Conservation (phyloP, 2,113 vertebrate species). For the Redunca redunca region DNA sequence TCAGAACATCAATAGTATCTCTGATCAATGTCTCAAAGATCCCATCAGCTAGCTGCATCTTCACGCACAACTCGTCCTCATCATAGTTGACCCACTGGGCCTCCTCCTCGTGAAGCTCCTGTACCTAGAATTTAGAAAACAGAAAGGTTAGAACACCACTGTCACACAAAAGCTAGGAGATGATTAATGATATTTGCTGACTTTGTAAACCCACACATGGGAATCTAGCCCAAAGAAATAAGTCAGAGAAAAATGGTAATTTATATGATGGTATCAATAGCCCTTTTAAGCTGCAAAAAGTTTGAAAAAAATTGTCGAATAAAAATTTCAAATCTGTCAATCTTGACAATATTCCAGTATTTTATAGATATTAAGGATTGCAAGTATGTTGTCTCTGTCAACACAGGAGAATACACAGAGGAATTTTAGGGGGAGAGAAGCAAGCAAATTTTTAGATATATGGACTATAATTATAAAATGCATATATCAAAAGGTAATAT, state of each 20-base stretch:
- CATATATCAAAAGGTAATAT: background rate
- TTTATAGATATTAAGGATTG: background rate
- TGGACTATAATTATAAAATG: background rate
- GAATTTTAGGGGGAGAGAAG: background rate
- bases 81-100: slow-evolving; percentile 98
- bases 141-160: background rate
- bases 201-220: background rate
- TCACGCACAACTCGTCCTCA: slow-evolving; percentile 95
- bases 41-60: slow-evolving; percentile 97
- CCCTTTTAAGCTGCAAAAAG: background rate
- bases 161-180: background rate
- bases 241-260: background rate
- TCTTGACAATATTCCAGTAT: background rate
- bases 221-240: background rate
- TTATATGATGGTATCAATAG: background rate
- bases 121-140: slow-evolving; percentile 83
- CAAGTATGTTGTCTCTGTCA: background rate
- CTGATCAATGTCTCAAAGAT: slow-evolving; percentile 96
- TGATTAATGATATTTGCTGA: background rate
- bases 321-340: slow-evolving; percentile 3
- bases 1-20: slow-evolving; percentile 91
- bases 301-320: background rate
- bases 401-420: background rate
- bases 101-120: slow-evolving; percentile 97
- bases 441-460: background rate